Base-by-base conservation (phyloP, 2,888 invertebrate genomes). In the Dendrolimus pini region DNA sequence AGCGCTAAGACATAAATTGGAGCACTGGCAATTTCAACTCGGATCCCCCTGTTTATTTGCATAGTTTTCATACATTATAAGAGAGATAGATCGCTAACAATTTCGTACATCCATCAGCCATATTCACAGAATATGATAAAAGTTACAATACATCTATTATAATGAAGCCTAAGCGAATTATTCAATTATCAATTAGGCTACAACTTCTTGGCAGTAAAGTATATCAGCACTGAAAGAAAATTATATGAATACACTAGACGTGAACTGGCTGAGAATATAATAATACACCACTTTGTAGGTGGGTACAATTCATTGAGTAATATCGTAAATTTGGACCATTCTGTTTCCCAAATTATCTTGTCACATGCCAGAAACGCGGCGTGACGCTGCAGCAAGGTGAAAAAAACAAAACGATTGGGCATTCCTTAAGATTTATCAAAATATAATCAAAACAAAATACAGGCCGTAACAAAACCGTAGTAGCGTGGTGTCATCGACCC, bases 401-500 rank as follows among this genome's bases (percentile, higher is more conserved):
- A 56, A 55, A 56, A 57, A 55, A 41, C n/a, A 54, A 47, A 47
- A 47, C 47, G 12, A 47, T 47, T 47, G 3, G 2, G 47, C 47
- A 47, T 47, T 47, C 12, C 47, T 47, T 10, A 47, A 47, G 47
- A 12, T 12, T 47, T 2, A 47, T 47, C 47, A 47, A 47, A 30
- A 30, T 30, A 30, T 30, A 30, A 14, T 53, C n/a, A 53, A 13
- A 53, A 53, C n/a, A 53, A 13, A 9, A 54, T 54, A 10, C 54
- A 13, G 54, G 30, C 54, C 10, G 30, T 30, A 54, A 54, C 54
- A 30, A 54, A 30, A 54, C 9, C 54, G 47, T 54, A 71, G 70
- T 80, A 82, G 13, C 54, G 47, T 54, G 70, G 70, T 80, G 82
- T 84, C 82, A 80, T 80, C 82, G 84, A 81, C 83, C 87, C 66